These are phyloP conservation scores for Meloidogyne chitwoodi DNA, from an alignment of 1,140 invertebrate species.

Conservation along the genomic window DNA sequence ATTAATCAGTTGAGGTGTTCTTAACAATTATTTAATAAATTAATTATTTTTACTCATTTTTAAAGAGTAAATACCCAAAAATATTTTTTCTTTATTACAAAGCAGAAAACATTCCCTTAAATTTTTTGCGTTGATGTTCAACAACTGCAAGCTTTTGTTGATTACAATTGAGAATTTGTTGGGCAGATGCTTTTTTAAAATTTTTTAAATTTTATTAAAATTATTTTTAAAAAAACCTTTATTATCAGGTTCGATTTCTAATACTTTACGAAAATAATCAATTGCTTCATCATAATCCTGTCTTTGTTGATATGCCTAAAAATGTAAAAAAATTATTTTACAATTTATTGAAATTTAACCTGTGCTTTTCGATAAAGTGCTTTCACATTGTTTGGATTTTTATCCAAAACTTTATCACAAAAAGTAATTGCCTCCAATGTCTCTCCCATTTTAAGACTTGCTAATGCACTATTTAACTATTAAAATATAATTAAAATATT, in stretches of 20 bases:
- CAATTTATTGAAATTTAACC: conserved; percentile 59
- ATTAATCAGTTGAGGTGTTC: no score
- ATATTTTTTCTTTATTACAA: no score
- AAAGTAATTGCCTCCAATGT: conserved; percentile 70
- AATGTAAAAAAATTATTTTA: conserved; percentile 4
- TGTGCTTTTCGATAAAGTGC: conserved; percentile 81
- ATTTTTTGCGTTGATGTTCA: conserved; percentile 79
- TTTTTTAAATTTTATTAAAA: not conserved
- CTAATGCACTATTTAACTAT: conserved; percentile 68
- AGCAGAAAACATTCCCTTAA: conserved; percentile 82
- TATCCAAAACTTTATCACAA: conserved; percentile 70
- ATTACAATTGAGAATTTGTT: conserved; percentile 73
- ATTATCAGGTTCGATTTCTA: conserved; percentile 73
- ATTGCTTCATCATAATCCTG: conserved; percentile 76
- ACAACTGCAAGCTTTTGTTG: conserved; percentile 73
- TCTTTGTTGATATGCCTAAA: conserved; percentile 70
- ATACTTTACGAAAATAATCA: conserved; percentile 74
- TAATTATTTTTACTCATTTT: no score
- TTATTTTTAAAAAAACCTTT: conserved; percentile 53
- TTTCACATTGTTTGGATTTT: conserved; percentile 79
- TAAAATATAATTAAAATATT: conserved; percentile 1
- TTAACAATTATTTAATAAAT: no score
- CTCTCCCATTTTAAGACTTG: conserved; percentile 77
- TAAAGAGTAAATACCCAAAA: no score
- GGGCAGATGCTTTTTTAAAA: conserved; percentile 71